phyloP scores from a whole-genome alignment of 2,888 invertebrate genomes.

The Uropetala carovei region DNA sequence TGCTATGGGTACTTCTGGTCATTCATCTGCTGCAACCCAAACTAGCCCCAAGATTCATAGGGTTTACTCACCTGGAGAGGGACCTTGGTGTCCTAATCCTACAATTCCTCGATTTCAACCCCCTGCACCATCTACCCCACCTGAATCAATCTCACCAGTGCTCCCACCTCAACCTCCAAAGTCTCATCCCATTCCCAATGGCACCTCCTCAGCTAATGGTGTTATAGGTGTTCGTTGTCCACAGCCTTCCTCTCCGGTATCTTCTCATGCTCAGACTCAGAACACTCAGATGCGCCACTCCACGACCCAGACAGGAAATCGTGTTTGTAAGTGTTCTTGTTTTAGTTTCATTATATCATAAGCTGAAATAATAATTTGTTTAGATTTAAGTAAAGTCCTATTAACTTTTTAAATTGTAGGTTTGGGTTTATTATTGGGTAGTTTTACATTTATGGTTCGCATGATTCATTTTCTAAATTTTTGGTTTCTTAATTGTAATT shows the following conservation, averaged over 20 bases:
- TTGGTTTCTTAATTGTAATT: no score
- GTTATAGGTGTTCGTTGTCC: not conserved
- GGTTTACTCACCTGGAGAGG: conserved; percentile 45
- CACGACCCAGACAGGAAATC: conserved; percentile 68
- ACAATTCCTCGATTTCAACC: not conserved
- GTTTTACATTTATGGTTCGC: no score
- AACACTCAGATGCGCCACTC: conserved; percentile 67
- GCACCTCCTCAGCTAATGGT: conserved; percentile 19
- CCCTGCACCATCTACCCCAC: conserved; percentile 51
- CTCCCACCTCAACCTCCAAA: conserved; percentile 42
- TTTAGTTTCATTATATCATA: not conserved
- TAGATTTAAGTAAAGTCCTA: no score
- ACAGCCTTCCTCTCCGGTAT: conserved; percentile 50
- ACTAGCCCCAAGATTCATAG: conserved; percentile 66
- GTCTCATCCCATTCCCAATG: not conserved
- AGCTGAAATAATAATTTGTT: no score
- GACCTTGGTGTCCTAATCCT: conserved; percentile 48
- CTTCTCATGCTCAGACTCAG: conserved; percentile 48
- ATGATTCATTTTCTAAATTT: no score
- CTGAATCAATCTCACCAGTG: conserved; percentile 34
- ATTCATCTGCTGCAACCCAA: conserved; percentile 68
- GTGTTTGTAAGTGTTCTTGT: conserved; percentile 25
- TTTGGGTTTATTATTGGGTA: no score
- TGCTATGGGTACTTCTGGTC: conserved; percentile 64
- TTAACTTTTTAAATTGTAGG: no score